Conservation (phyloP, 2,888 invertebrate species). For the Oligia strigilis region DNA sequence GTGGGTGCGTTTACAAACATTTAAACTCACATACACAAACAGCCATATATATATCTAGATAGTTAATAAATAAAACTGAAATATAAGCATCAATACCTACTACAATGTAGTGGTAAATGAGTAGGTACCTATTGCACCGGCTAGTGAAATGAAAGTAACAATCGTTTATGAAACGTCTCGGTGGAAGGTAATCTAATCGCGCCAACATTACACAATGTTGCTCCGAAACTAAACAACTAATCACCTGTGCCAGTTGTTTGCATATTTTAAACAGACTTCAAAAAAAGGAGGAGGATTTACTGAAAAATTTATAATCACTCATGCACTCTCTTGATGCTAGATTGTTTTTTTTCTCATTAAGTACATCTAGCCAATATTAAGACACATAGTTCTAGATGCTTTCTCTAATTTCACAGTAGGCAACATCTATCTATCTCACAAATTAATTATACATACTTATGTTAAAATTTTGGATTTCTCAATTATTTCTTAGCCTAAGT, state of each 20-base stretch:
- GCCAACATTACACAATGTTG: constrained; percentile 81
- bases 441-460: background rate
- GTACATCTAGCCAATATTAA: background rate
- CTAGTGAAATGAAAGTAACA: constrained; percentile 87
- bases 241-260: constrained; percentile 65
- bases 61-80: constrained; percentile 24
- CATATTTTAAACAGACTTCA: constrained; percentile 16
- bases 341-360: background rate
- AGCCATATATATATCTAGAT: too few species aligned
- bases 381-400: constrained; percentile 16
- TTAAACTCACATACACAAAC: too few species aligned
- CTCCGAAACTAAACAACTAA: constrained; percentile 75
- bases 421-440: constrained; percentile 8
- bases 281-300: background rate
- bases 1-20: too few species aligned
- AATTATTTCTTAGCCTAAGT: constrained; percentile 1
- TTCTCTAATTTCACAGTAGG: constrained; percentile 23
- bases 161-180: constrained; percentile 86
- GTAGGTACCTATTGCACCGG: constrained; percentile 74
- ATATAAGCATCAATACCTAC: constrained; percentile 45
- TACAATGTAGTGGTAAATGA: constrained; percentile 70
- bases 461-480: background rate
- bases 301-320: constrained; percentile 18
- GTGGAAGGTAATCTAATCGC: constrained; percentile 84
- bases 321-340: background rate